Conservation (phyloP, 2,888 invertebrate species). For the Catocala sponsa region DNA sequence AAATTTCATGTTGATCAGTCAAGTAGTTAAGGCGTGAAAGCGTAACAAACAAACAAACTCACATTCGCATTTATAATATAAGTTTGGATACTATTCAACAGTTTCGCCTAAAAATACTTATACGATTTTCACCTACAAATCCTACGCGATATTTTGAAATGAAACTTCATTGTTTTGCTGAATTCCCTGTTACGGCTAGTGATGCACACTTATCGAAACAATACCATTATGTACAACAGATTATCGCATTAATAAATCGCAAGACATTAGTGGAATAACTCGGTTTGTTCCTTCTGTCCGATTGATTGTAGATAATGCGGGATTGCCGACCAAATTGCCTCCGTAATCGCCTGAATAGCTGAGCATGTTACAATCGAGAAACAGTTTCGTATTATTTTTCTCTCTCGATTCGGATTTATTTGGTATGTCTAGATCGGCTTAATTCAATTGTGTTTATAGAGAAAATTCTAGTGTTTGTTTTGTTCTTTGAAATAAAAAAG, state of each 20-base stretch:
- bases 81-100: too few species aligned
- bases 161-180: too few species aligned
- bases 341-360: slow-evolving; percentile 55
- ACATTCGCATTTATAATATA: too few species aligned
- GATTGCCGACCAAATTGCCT: slow-evolving; percentile 73
- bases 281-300: slow-evolving; percentile 75
- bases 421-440: slow-evolving; percentile 4
- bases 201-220: slow-evolving; percentile 8
- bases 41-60: too few species aligned
- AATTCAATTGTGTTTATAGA: slow-evolving; percentile 12
- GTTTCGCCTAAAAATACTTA: too few species aligned
- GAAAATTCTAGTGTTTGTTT: neutral
- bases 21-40: too few species aligned
- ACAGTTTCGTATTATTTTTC: slow-evolving; percentile 26
- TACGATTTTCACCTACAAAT: too few species aligned
- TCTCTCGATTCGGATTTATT: slow-evolving; percentile 7
- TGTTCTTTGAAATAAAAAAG: too few species aligned
- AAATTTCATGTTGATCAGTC: too few species aligned
- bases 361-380: slow-evolving; percentile 27
- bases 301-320: slow-evolving; percentile 83
- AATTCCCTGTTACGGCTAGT: too few species aligned
- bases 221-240: slow-evolving; percentile 32
- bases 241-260: slow-evolving; percentile 72
- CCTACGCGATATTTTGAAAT: too few species aligned
- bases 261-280: slow-evolving; percentile 66